Evolutionary conservation across 2,113 vertebrate species (phyloP).

Genomic region (Piaya cayana): DNA sequence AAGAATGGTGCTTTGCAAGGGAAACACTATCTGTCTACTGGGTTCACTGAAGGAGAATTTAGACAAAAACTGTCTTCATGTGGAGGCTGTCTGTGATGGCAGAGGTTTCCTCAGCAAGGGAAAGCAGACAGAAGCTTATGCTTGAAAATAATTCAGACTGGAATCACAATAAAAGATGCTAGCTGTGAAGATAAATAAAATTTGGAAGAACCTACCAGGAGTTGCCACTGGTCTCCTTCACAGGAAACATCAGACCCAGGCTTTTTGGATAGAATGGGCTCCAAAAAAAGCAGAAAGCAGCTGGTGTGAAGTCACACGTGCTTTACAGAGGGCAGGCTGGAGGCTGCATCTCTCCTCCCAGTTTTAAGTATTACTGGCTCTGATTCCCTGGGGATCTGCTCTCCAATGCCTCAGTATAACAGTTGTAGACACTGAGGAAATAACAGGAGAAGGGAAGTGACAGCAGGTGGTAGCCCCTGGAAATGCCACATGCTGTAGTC

Average conservation of each 20-base stretch:
- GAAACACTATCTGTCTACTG: not conserved
- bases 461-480: not conserved
- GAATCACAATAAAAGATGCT: not conserved
- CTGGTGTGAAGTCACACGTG: not conserved
- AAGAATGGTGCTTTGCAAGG: not conserved
- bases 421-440: not conserved
- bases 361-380: not conserved
- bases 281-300: not conserved
- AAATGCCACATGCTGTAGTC: not conserved
- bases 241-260: not conserved
- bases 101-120: not conserved
- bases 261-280: not conserved
- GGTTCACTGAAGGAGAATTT: not conserved
- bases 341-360: not conserved
- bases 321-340: not conserved
- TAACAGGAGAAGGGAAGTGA: not conserved
- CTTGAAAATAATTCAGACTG: not conserved
- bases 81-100: not conserved
- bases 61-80: not conserved
- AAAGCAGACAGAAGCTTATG: not conserved
- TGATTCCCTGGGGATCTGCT: not conserved
- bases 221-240: not conserved
- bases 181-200: not conserved
- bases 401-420: fast-evolving
- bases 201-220: not conserved